Evolutionary conservation across 2,797 vertebrate species (phyloP).

Genomic region (Halcyon leucocephala): DNA sequence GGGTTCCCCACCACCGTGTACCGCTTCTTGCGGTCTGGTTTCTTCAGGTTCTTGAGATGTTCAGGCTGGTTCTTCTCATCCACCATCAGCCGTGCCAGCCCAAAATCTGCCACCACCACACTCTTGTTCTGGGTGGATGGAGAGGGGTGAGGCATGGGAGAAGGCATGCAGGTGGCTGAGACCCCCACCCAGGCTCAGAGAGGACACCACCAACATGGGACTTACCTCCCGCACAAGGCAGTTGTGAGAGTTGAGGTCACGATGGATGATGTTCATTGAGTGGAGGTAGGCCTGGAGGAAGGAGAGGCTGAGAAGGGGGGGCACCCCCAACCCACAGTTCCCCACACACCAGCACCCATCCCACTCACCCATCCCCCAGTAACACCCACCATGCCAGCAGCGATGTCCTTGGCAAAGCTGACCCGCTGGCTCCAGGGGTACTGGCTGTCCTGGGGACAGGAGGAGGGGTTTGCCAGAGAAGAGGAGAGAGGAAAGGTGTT

Average conservation of each 20-base stretch:
- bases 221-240: constrained; percentile 96
- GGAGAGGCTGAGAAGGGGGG: neutral
- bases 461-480: neutral
- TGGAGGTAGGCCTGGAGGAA: constrained; percentile 91
- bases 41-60: constrained; percentile 87
- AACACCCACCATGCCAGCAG: constrained; percentile 91
- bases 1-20: constrained; percentile 99
- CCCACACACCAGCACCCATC: neutral
- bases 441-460: constrained; percentile 85
- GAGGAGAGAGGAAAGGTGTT: neutral
- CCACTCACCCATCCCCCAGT: fast-evolving
- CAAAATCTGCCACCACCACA: constrained; percentile 96
- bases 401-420: constrained; percentile 95
- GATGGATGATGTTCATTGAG: constrained; percentile 98
- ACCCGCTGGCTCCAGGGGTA: constrained; percentile 95
- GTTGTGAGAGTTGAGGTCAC: constrained; percentile 98
- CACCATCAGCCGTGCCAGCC: constrained; percentile 92
- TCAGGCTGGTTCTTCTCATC: constrained; percentile 90
- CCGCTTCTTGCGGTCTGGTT: constrained; percentile 91
- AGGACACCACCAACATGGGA: neutral
- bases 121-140: constrained; percentile 86
- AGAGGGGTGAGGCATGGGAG: neutral
- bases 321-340: fast-evolving
- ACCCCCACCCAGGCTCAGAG: fast-evolving
- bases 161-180: neutral